Conservation (phyloP, 2,113 vertebrate genomes). For the Struthio camelus region DNA sequence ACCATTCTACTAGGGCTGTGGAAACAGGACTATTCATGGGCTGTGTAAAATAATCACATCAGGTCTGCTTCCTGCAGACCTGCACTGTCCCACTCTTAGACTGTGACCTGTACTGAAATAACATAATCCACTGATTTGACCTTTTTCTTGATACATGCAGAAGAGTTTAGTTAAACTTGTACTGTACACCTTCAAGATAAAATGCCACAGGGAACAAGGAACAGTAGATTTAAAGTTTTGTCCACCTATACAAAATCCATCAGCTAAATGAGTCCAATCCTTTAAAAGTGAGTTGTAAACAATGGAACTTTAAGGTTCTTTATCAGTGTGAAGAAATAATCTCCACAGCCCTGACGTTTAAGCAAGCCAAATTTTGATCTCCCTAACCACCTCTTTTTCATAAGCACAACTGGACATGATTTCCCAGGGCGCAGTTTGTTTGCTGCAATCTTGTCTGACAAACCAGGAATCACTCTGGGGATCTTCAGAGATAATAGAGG, state of each 20-base stretch:
- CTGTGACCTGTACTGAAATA: background rate
- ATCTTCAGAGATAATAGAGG: background rate
- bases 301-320: background rate
- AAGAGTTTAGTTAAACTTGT: background rate
- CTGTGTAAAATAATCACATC: background rate
- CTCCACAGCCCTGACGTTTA: background rate
- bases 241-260: background rate
- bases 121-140: background rate
- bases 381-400: no score
- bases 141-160: background rate
- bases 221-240: background rate
- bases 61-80: no score
- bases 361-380: background rate
- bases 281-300: background rate
- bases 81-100: background rate
- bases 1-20: background rate
- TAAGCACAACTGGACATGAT: background rate
- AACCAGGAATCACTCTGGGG: background rate
- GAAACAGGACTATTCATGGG: background rate
- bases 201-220: background rate
- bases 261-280: background rate
- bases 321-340: background rate
- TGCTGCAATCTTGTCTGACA: background rate
- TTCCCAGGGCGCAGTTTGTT: background rate
- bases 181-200: background rate